A percentile compares a stretch with the other conserved stretches of the same genome.
phyloP scores from a whole-genome alignment of 2,888 invertebrate species.

The Anarsia innoxiella region DNA sequence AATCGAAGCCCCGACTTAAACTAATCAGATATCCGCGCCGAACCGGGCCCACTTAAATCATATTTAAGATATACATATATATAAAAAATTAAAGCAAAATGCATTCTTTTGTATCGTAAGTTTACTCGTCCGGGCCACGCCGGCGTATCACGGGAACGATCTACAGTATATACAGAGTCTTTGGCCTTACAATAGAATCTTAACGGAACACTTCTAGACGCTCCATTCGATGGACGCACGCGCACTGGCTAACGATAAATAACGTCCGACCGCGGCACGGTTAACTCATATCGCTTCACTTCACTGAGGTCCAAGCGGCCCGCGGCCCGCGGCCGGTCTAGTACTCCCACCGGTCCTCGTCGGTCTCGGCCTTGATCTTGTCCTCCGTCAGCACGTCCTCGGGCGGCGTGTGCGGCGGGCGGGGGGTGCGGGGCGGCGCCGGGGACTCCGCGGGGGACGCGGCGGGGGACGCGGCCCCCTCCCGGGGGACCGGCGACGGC shows the following conservation, averaged over 20 bases:
- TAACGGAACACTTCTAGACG: slow-evolving; percentile 43
- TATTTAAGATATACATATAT: slow-evolving; percentile 27
- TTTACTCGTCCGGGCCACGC: slow-evolving; percentile 40
- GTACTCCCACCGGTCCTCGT: slow-evolving; percentile 80
- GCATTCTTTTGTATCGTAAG: slow-evolving; percentile 68
- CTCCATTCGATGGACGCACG: slow-evolving; percentile 17
- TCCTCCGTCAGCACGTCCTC: slow-evolving; percentile 60
- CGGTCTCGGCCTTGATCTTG: slow-evolving; percentile 75
- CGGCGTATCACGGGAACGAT: slow-evolving; percentile 44
- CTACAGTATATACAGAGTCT: slow-evolving; percentile 66
- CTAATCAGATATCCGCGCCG: slow-evolving; percentile 66
- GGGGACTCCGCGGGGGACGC: slow-evolving; percentile 31
- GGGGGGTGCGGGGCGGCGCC: slow-evolving; percentile 32
- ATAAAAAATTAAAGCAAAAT: slow-evolving; percentile 69
- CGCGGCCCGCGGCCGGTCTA: slow-evolving; percentile 32
- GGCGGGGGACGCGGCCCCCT: slow-evolving; percentile 36
- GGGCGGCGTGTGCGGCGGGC: slow-evolving; percentile 26
- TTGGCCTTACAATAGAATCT: slow-evolving; percentile 65
- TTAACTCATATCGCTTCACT: too few species aligned
- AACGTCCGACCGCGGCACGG: slow-evolving; percentile 27
- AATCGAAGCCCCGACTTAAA: slow-evolving; percentile 55
- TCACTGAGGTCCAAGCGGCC: slow-evolving; percentile 30
- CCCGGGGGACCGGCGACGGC: slow-evolving; percentile 80
- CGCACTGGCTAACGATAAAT: slow-evolving; percentile 34
- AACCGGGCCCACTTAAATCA: slow-evolving; percentile 51